Evolutionary conservation across 2,888 invertebrate species (phyloP).

Genomic region (Nemotelus nigrinus): DNA sequence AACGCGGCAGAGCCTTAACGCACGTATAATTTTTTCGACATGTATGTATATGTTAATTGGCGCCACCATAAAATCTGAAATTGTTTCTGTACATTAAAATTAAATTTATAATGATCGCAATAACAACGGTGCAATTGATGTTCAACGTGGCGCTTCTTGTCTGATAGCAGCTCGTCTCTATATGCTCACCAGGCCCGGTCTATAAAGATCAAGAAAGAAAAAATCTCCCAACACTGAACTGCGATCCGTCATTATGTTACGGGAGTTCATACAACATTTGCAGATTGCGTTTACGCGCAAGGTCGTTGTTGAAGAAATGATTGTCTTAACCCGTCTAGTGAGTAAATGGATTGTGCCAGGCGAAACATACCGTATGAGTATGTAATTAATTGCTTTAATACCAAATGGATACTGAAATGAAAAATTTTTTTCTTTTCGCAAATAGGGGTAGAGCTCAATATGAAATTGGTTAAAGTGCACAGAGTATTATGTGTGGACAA

Average conservation of each 20-base stretch:
- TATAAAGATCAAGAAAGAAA: conserved; percentile 30
- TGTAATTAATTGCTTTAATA: no score
- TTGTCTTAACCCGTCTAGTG: background rate
- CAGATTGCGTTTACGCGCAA: background rate
- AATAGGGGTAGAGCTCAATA: no score
- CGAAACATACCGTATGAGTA: background rate
- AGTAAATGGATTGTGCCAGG: background rate
- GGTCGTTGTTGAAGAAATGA: conserved; percentile 18
- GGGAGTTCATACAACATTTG: no score
- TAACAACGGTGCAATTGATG: conserved; percentile 40
- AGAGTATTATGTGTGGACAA: no score
- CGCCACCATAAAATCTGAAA: conserved; percentile 49
- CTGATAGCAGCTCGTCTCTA: no score
- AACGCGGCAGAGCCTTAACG: conserved; percentile 7
- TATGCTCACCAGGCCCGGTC: background rate
- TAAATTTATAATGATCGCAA: conserved; percentile 49
- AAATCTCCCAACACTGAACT: conserved; percentile 9
- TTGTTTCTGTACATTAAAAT: conserved; percentile 50
- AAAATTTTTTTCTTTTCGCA: no score
- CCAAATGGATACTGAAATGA: no score
- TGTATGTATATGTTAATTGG: conserved; percentile 49
- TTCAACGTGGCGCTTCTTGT: background rate
- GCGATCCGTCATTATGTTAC: conserved; percentile 25
- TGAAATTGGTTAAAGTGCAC: no score
- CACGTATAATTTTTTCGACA: conserved; percentile 4